These are phyloP conservation scores for Drosophila aff. DNA, from an alignment of 1,140 invertebrate genomes.

Conservation along the genomic window DNA sequence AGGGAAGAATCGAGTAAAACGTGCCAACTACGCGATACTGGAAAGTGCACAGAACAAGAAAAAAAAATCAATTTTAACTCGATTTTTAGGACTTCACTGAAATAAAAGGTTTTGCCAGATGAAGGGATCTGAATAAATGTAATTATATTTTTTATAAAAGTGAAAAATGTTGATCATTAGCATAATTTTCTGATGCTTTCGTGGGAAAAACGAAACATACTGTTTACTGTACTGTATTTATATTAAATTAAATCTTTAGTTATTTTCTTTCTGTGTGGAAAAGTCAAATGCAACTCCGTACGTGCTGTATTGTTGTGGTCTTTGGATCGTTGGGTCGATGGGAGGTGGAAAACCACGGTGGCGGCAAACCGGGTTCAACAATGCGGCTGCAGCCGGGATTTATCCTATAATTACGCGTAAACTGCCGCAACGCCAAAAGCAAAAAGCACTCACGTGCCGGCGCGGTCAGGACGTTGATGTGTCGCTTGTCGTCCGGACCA, in stretches of 20 bases:
- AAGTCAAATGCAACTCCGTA: slow-evolving; percentile 43
- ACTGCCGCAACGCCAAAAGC: slow-evolving; percentile 32
- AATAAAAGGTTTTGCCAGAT: not conserved
- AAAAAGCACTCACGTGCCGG: slow-evolving; percentile 39
- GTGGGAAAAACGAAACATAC: too few relatives aligned
- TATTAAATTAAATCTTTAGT: not conserved
- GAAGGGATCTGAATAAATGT: not conserved
- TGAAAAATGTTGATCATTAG: too few relatives aligned
- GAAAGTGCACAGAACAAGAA: slow-evolving; percentile 8
- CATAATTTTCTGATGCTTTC: too few relatives aligned
- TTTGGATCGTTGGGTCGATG: not conserved
- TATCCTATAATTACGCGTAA: slow-evolving; percentile 48
- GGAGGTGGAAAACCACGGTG: slow-evolving; percentile 17
- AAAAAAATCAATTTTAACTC: slow-evolving; percentile 4
- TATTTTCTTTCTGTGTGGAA: slow-evolving; percentile 16
- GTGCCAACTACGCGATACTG: slow-evolving; percentile 49
- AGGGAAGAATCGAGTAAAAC: slow-evolving; percentile 18
- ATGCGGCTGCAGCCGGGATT: slow-evolving; percentile 27
- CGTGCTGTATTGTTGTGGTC: slow-evolving; percentile 37
- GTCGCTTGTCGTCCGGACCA: slow-evolving; percentile 15
- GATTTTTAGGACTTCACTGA: not conserved
- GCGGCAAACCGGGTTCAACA: slow-evolving; percentile 36
- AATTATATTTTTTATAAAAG: too few relatives aligned
- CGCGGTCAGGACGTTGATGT: slow-evolving; percentile 48
- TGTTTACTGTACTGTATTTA: too few relatives aligned